Conservation (phyloP, 1,140 invertebrate species). For the Cyrtorhinus lividipennis region DNA sequence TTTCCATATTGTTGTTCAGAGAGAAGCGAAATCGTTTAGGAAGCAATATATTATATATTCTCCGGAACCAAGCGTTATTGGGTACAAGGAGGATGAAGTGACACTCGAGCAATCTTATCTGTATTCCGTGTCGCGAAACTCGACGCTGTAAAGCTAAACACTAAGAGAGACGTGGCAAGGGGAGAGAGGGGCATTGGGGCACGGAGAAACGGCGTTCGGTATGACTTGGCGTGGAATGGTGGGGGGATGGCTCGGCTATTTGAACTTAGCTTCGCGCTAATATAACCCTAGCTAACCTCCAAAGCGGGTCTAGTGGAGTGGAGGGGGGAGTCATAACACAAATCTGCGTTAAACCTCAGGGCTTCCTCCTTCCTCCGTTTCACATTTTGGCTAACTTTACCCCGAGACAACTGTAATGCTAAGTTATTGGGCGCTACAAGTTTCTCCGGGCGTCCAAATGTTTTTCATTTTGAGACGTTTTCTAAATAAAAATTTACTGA, state of each 20-base stretch:
- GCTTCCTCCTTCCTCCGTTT: neutral
- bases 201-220: neutral
- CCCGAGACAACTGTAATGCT: neutral
- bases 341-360: neutral
- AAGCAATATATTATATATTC: neutral
- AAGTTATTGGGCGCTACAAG: neutral
- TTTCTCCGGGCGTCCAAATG: neutral
- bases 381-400: neutral
- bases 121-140: too few relatives aligned
- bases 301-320: neutral
- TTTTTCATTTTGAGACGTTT: too few relatives aligned
- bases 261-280: neutral
- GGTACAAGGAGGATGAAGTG: neutral
- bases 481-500: too few relatives aligned
- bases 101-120: neutral
- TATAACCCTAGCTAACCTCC: neutral
- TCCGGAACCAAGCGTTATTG: neutral
- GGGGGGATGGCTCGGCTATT: neutral
- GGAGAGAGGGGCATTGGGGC: neutral
- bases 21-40: neutral
- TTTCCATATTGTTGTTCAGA: neutral
- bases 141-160: neutral
- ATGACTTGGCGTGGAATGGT: neutral
- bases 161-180: neutral
- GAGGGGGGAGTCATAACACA: neutral